Base-by-base conservation (phyloP, 2,888 invertebrate genomes). In the Meteorus colon region DNA sequence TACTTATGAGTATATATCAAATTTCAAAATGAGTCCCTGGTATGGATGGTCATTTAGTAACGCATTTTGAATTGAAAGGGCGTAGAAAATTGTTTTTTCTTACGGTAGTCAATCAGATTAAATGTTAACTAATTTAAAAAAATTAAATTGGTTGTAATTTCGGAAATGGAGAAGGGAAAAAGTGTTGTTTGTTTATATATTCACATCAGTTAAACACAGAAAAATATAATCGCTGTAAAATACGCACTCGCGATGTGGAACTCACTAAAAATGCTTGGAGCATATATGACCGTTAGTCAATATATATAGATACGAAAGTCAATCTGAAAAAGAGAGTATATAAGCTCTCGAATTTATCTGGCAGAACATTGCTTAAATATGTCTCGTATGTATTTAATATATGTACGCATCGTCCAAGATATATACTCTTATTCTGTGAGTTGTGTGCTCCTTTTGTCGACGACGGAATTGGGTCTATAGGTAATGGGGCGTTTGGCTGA, bases 391-490 rank as follows among this genome's bases (percentile, higher is more conserved):
- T 55, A 55, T 55, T 8, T 55, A 55, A 55, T 55, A 55, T 48
- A 48, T 48, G 48, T 48, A 48, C 48, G 48, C 48, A 48, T 48
- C 48, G 48, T 19, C n/a, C 8, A 1, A 55, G 19, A 55, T 55
- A 55, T 55, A 55, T 55, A 55, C 19, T 55, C 19, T 55, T 16
- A 55, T 55, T 66, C 41, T 66, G 37, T 66, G 24, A 66, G 41
- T 24, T 41, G 41, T 41, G 80, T 63, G 81, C 78, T 79, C 82
- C 77, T 81, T 82, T 73, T 78, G 75, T 78, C 77, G 77, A 76
- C 74, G 75, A 78, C 77, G 79, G 79, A 83, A 82, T 83, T 82
- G 81, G 83, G 83, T 82, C 80, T 83, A 82, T 81, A 81, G 81
- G 81, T 82, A 79, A 82, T 75, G 76, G 79, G 77, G 76, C 73